These are phyloP conservation scores for Strongylocentrotus purpuratus DNA, from an alignment of 35 echinoderm and acorn worm genomes.

Conservation along the genomic window DNA sequence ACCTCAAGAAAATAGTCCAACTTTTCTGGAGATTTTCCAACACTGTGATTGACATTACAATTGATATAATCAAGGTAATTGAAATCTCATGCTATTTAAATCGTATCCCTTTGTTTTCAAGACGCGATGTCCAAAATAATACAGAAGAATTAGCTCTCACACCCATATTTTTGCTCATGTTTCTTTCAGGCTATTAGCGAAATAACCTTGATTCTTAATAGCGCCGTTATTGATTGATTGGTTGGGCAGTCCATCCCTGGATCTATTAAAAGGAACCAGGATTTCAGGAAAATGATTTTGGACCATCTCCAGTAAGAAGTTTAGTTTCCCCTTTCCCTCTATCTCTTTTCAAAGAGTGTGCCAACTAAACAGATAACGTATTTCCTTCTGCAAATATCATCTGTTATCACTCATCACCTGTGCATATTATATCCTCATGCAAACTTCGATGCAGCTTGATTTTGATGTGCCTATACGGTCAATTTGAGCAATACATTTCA, in stretches of 20 bases:
- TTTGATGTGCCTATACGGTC: background rate
- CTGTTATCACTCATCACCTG: background rate
- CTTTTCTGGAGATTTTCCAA: no score
- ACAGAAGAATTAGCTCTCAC: background rate
- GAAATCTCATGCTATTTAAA: no score
- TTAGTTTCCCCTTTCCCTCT: background rate
- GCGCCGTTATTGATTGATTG: background rate
- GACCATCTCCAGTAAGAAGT: background rate
- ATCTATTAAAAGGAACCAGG: background rate
- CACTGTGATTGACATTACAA: no score
- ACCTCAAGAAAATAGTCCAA: no score
- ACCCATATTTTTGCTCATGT: background rate
- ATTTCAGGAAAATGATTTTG: background rate
- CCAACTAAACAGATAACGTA: background rate
- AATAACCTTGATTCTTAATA: background rate
- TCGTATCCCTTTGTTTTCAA: background rate
- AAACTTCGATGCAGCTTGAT: background rate
- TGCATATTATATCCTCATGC: background rate
- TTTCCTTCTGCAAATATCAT: background rate
- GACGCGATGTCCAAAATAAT: background rate
- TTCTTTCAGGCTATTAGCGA: background rate
- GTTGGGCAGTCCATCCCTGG: background rate
- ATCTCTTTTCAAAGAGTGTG: background rate
- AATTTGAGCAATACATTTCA: background rate
- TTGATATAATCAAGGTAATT: no score